Conservation (phyloP, 2,113 vertebrate species). For the Alligator sinensis region DNA sequence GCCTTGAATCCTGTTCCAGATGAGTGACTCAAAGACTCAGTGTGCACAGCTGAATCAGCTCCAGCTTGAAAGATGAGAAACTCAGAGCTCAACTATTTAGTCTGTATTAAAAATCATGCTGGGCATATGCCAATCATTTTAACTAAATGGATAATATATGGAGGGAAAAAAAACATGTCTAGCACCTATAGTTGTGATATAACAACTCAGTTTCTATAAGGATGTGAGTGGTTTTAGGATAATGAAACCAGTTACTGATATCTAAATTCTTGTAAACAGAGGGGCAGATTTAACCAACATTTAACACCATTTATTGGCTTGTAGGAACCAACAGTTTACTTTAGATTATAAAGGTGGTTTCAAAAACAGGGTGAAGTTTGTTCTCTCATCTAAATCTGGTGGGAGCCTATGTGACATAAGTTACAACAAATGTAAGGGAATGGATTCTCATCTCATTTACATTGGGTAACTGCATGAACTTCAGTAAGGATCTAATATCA, state of each 20-base stretch:
- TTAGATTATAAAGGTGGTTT: not conserved
- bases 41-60: not conserved
- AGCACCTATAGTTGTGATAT: conserved; percentile 26
- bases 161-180: not conserved
- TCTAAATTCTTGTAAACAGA: conserved; percentile 12
- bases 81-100: not conserved
- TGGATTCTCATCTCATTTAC: not conserved
- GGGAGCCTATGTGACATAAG: not conserved
- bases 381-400: not conserved
- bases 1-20: not conserved
- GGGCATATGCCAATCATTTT: not conserved
- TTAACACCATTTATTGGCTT: conserved; percentile 28
- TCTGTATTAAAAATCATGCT: not conserved
- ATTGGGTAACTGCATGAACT: not conserved
- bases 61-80: not conserved
- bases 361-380: not conserved
- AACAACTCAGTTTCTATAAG: not conserved
- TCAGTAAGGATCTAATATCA: not conserved
- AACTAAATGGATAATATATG: not conserved
- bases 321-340: not conserved
- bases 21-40: not conserved
- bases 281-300: conserved; percentile 20
- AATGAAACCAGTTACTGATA: conserved; percentile 36
- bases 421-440: not conserved
- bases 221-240: conserved; percentile 31